phyloP scores from a whole-genome alignment of 2,113 vertebrate species.

The Seriola aureovittata region DNA sequence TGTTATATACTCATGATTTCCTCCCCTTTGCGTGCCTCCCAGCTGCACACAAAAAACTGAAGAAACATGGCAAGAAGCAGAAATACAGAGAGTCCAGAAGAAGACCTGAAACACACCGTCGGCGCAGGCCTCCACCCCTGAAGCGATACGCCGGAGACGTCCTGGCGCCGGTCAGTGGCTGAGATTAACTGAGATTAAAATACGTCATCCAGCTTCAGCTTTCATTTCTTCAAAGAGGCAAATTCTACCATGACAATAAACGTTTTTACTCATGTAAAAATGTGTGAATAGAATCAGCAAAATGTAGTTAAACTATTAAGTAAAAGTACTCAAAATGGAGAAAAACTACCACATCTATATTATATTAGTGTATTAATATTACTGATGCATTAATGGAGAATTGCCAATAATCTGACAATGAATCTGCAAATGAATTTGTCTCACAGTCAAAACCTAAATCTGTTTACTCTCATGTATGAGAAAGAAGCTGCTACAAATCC shows the following conservation, averaged over 20 bases:
- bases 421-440: no score
- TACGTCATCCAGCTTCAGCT: background rate
- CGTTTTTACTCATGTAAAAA: no score
- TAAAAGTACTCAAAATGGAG: no score
- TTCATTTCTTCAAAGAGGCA: background rate
- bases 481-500: no score
- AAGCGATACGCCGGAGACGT: slow-evolving; percentile 87
- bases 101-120: slow-evolving; percentile 74
- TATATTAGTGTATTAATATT: background rate
- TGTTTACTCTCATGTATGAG: no score
- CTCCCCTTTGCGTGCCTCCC: background rate
- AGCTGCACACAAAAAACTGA: slow-evolving; percentile 79
- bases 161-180: slow-evolving; percentile 85
- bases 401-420: background rate
- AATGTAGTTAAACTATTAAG: no score
- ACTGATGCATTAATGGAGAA: background rate
- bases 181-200: background rate
- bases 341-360: no score
- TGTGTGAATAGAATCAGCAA: no score
- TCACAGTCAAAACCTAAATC: no score
- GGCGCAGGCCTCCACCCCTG: slow-evolving; percentile 77
- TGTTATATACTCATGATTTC: background rate
- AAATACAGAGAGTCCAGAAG: slow-evolving; percentile 80
- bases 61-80: slow-evolving; percentile 81
- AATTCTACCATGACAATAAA: background rate